Evolutionary conservation across 2,888 invertebrate species (phyloP), one percentile per base, ranked within the genome.

Genomic region (Tipula vernalis): DNA sequence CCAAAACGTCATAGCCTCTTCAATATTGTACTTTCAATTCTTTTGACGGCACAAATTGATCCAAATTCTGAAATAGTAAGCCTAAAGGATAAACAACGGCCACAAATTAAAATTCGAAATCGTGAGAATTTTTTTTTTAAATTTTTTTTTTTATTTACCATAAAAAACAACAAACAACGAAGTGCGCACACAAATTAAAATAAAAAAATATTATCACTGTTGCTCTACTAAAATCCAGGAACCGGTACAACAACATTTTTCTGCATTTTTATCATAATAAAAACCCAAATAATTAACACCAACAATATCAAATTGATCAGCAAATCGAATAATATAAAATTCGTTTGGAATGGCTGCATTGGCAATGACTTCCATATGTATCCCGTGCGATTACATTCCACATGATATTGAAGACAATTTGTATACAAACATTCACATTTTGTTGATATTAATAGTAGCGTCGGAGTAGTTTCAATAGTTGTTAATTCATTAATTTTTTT

Each of bases 391-490:
- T 28, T 71, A 71, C 71, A 71, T 12, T 18, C 28, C 1, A 28
- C 18, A 10, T 28, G 28, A 28, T 71, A 71, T 18, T 71, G 28
- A 2, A 28, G 10, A 28, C 71, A 71, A 28, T 8, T 71, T 71
- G 8, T 12, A 13, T 71, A 28, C n/a, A 71, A 71, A 12, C 71
- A 71, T 71, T 71, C 10, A 71, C 28, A 71, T 28, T 6, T 10
- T 8, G 51, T 0, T 28, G 3, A 2, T 8, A 1, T 5, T 0
- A 0, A 28, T 3, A 71, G 1, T 1, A 3, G 0, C 1, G 0
- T 0, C 10, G 6, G 3, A 3, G 8, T 12, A 2, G 71, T 5
- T 15, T n/a, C 6, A 10, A 71, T 71, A 6, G 71, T 71, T 71
- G 71, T 71, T 28, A 71, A 71, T 12, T 5, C 28, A 0, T 28